Evolutionary conservation across 2,113 vertebrate genomes (phyloP).

Genomic region (Ctenomys sociabilis): DNA sequence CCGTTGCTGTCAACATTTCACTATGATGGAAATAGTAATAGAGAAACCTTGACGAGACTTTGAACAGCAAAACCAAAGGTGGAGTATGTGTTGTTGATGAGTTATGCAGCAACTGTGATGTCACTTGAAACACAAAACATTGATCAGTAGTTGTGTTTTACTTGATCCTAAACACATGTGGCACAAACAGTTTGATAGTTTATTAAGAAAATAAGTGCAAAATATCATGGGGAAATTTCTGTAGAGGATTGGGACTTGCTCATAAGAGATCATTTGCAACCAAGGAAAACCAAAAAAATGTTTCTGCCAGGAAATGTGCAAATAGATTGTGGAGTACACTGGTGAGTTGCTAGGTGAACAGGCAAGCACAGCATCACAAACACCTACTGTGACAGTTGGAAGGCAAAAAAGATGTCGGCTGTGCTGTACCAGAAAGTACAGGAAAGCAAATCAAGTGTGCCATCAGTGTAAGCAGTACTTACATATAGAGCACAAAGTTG

Average conservation of each 20-base stretch:
- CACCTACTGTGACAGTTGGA: background rate
- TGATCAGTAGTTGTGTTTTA: background rate
- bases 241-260: background rate
- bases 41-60: background rate
- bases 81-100: background rate
- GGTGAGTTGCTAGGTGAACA: background rate
- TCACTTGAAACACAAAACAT: background rate
- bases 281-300: background rate
- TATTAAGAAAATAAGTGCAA: background rate
- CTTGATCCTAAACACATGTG: background rate
- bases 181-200: background rate
- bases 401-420: background rate
- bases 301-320: background rate
- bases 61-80: background rate
- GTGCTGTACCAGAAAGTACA: background rate
- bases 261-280: background rate
- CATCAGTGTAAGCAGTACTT: background rate
- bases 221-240: background rate
- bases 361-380: background rate
- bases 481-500: background rate
- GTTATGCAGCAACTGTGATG: background rate
- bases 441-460: background rate
- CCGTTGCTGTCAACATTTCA: background rate
- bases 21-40: background rate
- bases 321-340: background rate